phyloP scores from a whole-genome alignment of 2,113 vertebrate species.

The Lamprologus speciosus region DNA sequence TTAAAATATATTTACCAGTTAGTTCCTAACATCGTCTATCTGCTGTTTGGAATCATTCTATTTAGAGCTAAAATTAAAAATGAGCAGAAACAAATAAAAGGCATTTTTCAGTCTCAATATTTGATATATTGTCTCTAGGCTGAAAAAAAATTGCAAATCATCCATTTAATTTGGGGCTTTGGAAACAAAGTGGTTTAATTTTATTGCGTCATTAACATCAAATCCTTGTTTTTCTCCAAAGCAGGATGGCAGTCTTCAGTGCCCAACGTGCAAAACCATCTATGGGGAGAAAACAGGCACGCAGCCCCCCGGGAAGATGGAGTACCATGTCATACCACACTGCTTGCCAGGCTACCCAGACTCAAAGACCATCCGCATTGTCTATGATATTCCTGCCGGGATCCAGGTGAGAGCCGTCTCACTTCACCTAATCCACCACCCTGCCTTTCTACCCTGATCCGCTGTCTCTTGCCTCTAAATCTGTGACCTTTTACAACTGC shows the following conservation, averaged over 20 bases:
- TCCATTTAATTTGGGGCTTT: not conserved
- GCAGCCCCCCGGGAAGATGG: constrained; percentile 96
- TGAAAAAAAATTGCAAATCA: not conserved
- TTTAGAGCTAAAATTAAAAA: not conserved
- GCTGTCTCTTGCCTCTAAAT: not conserved
- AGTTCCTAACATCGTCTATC: not conserved
- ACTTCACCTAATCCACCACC: not conserved
- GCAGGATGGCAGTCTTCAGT: constrained; percentile 94
- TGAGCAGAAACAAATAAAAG: not conserved
- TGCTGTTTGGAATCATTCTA: not conserved
- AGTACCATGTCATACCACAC: constrained; percentile 94
- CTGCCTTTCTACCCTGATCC: not conserved
- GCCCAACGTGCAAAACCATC: constrained; percentile 95
- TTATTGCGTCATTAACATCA: not conserved
- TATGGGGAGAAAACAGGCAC: constrained; percentile 96
- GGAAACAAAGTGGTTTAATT: not conserved
- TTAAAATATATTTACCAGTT: not conserved
- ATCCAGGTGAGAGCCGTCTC: constrained; percentile 77
- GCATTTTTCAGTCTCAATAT: not conserved
- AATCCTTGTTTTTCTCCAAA: not conserved
- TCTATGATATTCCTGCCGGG: constrained; percentile 93
- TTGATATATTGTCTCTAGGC: not conserved
- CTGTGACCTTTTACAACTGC: not conserved
- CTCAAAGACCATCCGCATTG: constrained; percentile 89
- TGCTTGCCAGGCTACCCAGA: constrained; percentile 85